Evolutionary conservation across 2,888 invertebrate genomes (phyloP).

Genomic region (Drosophila neotestacea): DNA sequence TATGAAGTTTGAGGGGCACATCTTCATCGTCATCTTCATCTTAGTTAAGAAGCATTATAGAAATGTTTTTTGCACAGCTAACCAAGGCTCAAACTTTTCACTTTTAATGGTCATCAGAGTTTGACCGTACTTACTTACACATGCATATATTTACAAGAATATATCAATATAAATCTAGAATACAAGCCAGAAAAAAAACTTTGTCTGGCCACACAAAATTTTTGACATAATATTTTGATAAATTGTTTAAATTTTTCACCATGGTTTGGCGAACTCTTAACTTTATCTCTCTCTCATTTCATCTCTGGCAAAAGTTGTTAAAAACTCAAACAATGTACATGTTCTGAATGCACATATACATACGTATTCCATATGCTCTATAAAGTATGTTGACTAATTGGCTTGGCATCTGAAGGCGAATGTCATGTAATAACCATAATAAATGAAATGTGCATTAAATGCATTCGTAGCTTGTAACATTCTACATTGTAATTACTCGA

Average conservation of each 20-base stretch:
- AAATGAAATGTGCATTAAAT: constrained; percentile 60
- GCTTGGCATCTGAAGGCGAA: constrained; percentile 13
- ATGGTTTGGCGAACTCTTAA: constrained; percentile 1
- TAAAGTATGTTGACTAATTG: constrained; percentile 21
- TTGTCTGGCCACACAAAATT: constrained; percentile 48
- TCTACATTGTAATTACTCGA: constrained; percentile 45
- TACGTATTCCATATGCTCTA: background rate
- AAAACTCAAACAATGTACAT: constrained; percentile 6
- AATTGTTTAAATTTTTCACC: constrained; percentile 67
- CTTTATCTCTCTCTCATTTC: constrained; percentile 2
- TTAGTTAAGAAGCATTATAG: constrained; percentile 48
- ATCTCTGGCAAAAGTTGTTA: background rate
- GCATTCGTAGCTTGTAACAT: constrained; percentile 27
- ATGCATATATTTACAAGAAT: constrained; percentile 19
- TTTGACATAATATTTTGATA: constrained; percentile 78
- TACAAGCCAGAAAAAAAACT: constrained; percentile 48
- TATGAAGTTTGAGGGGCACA: constrained; percentile 67
- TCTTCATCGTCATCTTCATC: constrained; percentile 46
- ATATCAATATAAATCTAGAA: constrained; percentile 50
- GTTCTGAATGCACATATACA: background rate
- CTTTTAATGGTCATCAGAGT: constrained; percentile 76
- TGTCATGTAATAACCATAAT: constrained; percentile 52
- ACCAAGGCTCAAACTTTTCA: constrained; percentile 69
- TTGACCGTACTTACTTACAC: constrained; percentile 31
- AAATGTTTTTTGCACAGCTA: constrained; percentile 43